Evolutionary conservation across 2,113 vertebrate species (phyloP), one percentile per base, ranked within the genome.

Genomic region (Pedetes capensis): DNA sequence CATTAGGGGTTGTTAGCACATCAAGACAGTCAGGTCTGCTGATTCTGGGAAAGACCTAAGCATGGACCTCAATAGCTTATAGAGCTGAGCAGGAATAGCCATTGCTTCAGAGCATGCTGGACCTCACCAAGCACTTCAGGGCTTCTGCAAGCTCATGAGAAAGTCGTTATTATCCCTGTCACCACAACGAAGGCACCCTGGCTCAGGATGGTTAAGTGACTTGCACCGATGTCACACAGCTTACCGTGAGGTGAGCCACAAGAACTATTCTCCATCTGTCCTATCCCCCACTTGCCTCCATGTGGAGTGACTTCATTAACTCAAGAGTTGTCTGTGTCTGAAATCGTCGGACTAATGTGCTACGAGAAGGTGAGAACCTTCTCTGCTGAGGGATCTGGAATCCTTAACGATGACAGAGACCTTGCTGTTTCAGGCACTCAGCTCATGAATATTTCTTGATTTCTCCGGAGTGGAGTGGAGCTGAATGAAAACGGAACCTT

Each of bases 1-100:
- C 42, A 57, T 91, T 83, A 68, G 83, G 80, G 47, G 37, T 18
- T 76, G 82, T 96, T 93, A 94, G 80, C 75, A 63, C 75, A 87
- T 96, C 72, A n/a, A 55, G 47, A 27, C 55, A n/a, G 71, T 29
- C 11, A 22, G 23, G 17, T 53, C 92, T 89, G 64, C 79, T 23
- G 80, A 51, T 71, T 16, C 66, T 22, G n/a, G 44, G 71, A 39
- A 69, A 87, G 81, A 25, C 17, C 47, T 8, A 51, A 27, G 79
- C 23, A 34, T 47, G 59, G 32, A 25, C 44, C 37, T 47, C 49
- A 47, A 81, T 0, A 75, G 61, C 82, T 51, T 80, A 53, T 42
- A 57, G 76, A 59, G 22, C 55, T 51, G 12, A 2, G 23, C 42
- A 32, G 39, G 13, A n/a, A 51, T 11, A n/a, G 71, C 49, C 22